Evolutionary conservation across 2,113 vertebrate genomes (phyloP).

Genomic region (Hippocampus abdominalis): DNA sequence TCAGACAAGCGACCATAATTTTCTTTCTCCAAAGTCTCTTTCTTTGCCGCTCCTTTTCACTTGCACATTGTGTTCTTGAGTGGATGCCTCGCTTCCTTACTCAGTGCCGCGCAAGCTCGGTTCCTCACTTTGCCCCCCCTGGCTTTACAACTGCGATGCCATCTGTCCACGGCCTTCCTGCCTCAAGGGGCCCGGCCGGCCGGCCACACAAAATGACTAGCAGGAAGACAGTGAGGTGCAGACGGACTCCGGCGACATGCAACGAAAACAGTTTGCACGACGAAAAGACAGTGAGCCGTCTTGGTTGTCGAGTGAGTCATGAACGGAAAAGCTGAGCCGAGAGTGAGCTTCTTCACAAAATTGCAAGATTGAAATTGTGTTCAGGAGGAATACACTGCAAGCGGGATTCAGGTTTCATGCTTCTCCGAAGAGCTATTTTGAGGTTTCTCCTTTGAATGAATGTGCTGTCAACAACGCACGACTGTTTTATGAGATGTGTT

Average conservation of each 20-base stretch:
- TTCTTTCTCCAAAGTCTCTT: constrained; percentile 9
- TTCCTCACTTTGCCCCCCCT: constrained; percentile 59
- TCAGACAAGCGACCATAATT: constrained; percentile 2
- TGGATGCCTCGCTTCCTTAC: constrained; percentile 41
- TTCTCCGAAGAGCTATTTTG: constrained; percentile 3
- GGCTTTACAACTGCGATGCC: constrained; percentile 70
- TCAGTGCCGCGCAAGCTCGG: constrained; percentile 38
- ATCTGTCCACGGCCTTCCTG: constrained; percentile 65
- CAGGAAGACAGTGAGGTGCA: constrained; percentile 20
- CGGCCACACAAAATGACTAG: constrained; percentile 43
- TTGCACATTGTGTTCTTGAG: constrained; percentile 55
- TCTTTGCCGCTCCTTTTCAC: constrained; percentile 14
- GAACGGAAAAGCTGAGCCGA: constrained; percentile 4
- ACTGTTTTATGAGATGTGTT: constrained; percentile 5
- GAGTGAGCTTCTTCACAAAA: constrained; percentile 14
- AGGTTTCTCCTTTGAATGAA: neutral
- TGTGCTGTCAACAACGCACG: neutral
- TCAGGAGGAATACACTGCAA: neutral
- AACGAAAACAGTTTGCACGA: constrained; percentile 16
- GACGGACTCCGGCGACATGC: constrained; percentile 10
- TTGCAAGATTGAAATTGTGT: neutral
- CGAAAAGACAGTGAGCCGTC: constrained; percentile 15
- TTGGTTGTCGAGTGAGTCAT: constrained; percentile 22
- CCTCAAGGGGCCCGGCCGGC: constrained; percentile 41
- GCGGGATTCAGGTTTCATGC: neutral